phyloP scores from a whole-genome alignment of 2,888 invertebrate species.

The Oligia fasciuncula region DNA sequence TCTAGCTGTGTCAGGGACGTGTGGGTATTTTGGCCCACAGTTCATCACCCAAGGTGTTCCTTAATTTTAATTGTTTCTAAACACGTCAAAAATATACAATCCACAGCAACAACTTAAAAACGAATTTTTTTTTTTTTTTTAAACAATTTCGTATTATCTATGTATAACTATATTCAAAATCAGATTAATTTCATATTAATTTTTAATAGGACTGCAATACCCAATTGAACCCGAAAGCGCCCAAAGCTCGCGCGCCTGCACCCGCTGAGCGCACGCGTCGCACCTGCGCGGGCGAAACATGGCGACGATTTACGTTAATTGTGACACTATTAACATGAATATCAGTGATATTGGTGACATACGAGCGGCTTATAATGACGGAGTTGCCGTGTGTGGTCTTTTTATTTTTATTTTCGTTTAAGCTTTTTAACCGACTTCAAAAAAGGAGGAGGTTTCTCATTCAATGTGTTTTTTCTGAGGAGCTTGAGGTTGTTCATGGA shows the following conservation, averaged over 20 bases:
- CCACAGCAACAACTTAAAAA: neutral
- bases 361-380: constrained; percentile 35
- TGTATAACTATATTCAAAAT: neutral
- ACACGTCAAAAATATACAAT: neutral
- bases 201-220: neutral
- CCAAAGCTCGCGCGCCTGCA: constrained; percentile 46
- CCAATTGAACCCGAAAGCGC: constrained; percentile 43
- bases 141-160: neutral
- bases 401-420: constrained; percentile 23
- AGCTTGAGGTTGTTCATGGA: neutral
- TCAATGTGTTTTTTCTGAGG: neutral
- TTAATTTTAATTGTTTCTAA: neutral
- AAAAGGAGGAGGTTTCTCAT: neutral
- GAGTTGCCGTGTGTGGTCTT: constrained; percentile 56
- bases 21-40: too few species aligned
- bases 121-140: neutral
- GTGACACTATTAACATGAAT: constrained; percentile 59
- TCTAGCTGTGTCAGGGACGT: too few species aligned
- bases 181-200: neutral
- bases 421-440: too few species aligned
- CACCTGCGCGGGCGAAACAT: constrained; percentile 62
- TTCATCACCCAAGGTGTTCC: neutral
- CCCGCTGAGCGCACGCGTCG: constrained; percentile 59
- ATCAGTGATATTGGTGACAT: constrained; percentile 57
- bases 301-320: constrained; percentile 61